Evolutionary conservation across 2,113 vertebrate species (phyloP).

Genomic region (Anarhynchus alexandrinus): DNA sequence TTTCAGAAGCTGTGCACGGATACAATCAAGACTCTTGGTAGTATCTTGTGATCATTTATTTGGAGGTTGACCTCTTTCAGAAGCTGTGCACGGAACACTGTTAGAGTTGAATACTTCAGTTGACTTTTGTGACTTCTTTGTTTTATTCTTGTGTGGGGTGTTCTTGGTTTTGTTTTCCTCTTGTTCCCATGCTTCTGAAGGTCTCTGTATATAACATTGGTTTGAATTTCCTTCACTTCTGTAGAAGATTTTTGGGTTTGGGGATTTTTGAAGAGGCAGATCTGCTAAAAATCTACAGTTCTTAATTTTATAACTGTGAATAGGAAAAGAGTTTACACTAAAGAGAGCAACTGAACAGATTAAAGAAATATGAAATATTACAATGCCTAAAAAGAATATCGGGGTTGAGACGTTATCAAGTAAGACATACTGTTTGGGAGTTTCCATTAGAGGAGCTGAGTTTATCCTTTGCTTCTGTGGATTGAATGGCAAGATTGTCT

Average conservation of each 20-base stretch:
- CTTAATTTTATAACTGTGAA: neutral
- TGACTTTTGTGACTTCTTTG: neutral
- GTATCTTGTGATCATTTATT: neutral
- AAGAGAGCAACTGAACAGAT: neutral
- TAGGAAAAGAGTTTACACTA: neutral
- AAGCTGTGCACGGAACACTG: neutral
- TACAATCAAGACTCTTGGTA: neutral
- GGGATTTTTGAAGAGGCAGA: neutral
- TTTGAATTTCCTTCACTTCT: neutral
- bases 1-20: no score
- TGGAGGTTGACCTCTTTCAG: neutral
- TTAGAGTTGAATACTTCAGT: neutral
- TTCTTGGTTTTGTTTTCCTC: neutral
- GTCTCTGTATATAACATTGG: neutral
- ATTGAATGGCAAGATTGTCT: neutral
- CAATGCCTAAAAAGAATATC: neutral
- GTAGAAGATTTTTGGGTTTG: neutral
- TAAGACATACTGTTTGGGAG: neutral
- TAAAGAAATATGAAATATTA: neutral
- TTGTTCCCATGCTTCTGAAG: neutral
- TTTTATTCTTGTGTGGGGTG: neutral
- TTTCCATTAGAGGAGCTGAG: neutral
- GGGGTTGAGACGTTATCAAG: neutral
- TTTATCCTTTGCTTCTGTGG: neutral
- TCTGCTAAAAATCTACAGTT: neutral